Evolutionary conservation across 2,797 vertebrate genomes (phyloP).

Genomic region (Poecilia gillii): DNA sequence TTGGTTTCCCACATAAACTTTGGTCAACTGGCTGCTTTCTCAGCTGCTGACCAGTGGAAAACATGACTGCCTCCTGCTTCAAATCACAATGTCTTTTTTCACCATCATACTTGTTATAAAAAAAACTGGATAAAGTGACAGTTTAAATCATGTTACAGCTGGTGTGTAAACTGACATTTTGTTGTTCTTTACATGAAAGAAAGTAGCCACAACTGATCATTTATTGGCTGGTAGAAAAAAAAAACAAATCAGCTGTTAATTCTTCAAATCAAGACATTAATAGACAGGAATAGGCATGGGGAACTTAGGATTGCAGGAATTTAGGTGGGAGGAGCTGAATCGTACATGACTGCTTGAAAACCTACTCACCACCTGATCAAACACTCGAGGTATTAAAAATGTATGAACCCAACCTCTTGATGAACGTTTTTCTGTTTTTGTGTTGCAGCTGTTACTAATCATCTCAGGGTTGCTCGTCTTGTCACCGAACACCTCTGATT

Average conservation of each 20-base stretch:
- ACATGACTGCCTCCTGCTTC: not conserved
- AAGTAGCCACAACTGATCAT: not conserved
- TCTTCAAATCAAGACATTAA: not conserved
- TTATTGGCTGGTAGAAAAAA: not conserved
- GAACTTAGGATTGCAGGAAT: not conserved
- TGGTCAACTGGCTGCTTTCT: not conserved
- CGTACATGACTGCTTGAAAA: not conserved
- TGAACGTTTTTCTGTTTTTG: not conserved
- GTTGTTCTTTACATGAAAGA: not conserved
- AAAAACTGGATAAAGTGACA: not conserved
- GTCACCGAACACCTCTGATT: conserved; percentile 14
- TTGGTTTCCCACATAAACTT: not conserved
- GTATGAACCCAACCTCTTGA: not conserved
- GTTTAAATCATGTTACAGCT: not conserved
- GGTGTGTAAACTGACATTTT: not conserved
- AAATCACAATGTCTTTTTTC: not conserved
- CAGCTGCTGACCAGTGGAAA: not conserved
- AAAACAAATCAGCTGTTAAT: not conserved
- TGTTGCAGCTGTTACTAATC: not conserved
- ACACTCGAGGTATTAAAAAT: not conserved
- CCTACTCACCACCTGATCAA: not conserved
- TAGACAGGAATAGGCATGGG: not conserved
- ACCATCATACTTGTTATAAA: not conserved
- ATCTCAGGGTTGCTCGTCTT: conserved; percentile 25
- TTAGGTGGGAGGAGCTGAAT: not conserved